These are phyloP conservation scores for Zosterops japonicus DNA, from an alignment of 2,113 vertebrate species.

Conservation along the genomic window DNA sequence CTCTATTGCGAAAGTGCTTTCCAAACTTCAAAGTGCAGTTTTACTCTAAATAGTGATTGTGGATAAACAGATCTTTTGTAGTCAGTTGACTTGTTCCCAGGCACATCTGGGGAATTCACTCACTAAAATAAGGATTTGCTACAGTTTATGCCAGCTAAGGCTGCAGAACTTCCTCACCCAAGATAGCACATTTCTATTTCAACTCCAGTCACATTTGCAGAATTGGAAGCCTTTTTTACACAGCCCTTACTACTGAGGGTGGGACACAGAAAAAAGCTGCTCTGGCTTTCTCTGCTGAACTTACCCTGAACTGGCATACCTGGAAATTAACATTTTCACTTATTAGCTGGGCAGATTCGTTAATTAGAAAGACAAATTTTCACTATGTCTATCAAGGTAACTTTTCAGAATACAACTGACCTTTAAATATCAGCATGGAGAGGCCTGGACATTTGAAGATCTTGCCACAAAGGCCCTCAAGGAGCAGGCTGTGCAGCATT, in stretches of 20 bases:
- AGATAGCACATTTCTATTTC: not conserved
- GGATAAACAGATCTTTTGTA: not conserved
- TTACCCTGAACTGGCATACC: not conserved
- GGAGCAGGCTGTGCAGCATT: not conserved
- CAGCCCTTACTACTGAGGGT: not conserved
- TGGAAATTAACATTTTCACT: not conserved
- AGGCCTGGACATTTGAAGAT: not conserved
- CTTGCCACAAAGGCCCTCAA: not conserved
- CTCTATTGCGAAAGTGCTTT: constrained; percentile 37
- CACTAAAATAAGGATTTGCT: not conserved
- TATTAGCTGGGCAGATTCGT: not conserved
- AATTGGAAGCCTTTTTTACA: not conserved
- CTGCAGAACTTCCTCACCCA: constrained; percentile 6
- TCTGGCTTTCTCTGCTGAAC: not conserved
- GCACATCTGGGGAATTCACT: not conserved
- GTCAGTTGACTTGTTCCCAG: not conserved
- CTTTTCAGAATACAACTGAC: not conserved
- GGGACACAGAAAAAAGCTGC: not conserved
- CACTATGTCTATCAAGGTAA: not conserved
- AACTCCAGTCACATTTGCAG: not conserved
- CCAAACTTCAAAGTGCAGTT: constrained; percentile 7
- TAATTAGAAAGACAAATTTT: not conserved
- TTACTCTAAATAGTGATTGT: not conserved
- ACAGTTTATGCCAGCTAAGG: not conserved
- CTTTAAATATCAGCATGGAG: not conserved